Base-by-base conservation (phyloP, 2,888 invertebrate species). In the Salpingus planirostris region DNA sequence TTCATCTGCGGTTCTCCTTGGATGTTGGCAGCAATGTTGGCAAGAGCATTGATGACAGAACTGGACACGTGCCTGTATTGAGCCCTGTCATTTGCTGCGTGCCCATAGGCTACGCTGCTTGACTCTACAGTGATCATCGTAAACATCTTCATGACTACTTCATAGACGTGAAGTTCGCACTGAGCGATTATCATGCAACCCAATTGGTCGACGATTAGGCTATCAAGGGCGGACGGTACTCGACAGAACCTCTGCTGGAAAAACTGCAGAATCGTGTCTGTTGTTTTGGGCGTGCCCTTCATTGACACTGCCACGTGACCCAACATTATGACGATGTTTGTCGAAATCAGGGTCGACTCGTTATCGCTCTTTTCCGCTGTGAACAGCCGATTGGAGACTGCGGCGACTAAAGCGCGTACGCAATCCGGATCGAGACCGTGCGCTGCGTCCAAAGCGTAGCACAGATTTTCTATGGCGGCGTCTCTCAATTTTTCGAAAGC, bases 71-170 rank as follows among this genome's bases (percentile, higher is more conserved):
- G 92, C 29, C 78, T 76, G 52, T 38, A 56, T 50, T 29, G 33
- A 28, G 11, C 12, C 41, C 74, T 72, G 39, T 76, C 73, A 35
- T 76, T 76, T 2, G 74, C 69, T 39, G 72, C 70, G 12, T 73
- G 69, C 2, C 74, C 72, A 46, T 84, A 83, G 0, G 79, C 76
- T 1, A 84, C 75, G 41, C 83, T 86, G 40, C 91, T 87, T 4
- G 90, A 87, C 55, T 93, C 91, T 7, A 95, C 85, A 0, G 92
- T 92, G 52, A 96, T 92, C 62, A 89, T 86, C 1, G 86, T 89
- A 66, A 97, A 97, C 88, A 97, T 92, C 54, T 89, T 80, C 95
- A 98, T 93, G 41, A 98, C 91, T 60, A 92, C 92, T 50, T 92
- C 92, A 58, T 93, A 90, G 11, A 82, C 79, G 15, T 78, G 73